Conservation (phyloP, 2,888 invertebrate genomes). For the Frankliniella fusca region DNA sequence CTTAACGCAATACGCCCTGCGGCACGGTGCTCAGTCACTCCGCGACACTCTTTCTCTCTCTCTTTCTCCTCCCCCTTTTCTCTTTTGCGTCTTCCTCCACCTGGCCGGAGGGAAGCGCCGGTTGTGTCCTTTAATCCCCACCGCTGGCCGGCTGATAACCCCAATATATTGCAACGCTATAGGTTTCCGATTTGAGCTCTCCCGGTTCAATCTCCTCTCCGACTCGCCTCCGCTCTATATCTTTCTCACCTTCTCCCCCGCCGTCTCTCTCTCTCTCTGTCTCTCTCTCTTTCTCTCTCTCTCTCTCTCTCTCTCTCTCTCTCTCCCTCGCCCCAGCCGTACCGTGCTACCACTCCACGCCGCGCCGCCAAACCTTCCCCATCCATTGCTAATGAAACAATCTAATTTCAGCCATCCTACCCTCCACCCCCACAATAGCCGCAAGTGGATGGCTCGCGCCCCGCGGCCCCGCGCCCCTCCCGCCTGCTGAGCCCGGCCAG, state of each 20-base stretch:
- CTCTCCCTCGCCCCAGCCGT: not conserved
- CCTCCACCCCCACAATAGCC: conserved; percentile 15
- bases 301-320: not conserved
- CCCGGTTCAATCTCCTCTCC: no score
- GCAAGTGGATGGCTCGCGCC: not conserved
- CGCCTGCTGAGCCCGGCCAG: no score
- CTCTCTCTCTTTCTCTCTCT: not conserved
- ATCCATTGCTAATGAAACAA: conserved; percentile 22
- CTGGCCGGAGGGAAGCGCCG: not conserved
- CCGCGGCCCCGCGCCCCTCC: no score
- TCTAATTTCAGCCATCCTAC: conserved; percentile 17
- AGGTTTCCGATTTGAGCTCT: conserved; percentile 15
- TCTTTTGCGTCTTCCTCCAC: not conserved
- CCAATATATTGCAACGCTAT: conserved; percentile 21
- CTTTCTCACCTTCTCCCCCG: not conserved
- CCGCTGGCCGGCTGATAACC: conserved; percentile 16
- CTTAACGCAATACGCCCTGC: no score
- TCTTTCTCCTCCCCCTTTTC: not conserved
- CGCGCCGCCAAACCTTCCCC: not conserved
- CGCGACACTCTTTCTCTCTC: not conserved
- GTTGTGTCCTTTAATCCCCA: not conserved
- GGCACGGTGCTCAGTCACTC: not conserved
- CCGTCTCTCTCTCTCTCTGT: not conserved
- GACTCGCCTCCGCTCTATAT: not conserved
- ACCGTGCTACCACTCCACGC: not conserved